These are phyloP conservation scores for Craseonycteris thonglongyai DNA, from an alignment of 2,113 vertebrate genomes.

Conservation along the genomic window DNA sequence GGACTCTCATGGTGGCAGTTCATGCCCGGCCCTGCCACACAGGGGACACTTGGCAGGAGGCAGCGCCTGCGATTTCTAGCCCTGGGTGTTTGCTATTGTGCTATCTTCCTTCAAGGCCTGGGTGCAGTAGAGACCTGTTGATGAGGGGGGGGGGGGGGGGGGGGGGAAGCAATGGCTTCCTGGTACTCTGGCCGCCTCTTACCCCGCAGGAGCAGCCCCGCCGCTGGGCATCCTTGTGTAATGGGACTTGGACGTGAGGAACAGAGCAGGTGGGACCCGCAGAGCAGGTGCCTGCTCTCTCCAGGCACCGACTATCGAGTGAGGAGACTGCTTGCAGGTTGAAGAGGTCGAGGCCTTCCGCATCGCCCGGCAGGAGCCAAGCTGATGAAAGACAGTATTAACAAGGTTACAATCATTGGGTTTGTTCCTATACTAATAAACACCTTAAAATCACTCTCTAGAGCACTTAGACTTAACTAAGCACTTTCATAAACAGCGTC, in stretches of 20 bases:
- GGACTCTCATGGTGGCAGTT: neutral
- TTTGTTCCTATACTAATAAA: neutral
- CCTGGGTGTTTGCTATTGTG: neutral
- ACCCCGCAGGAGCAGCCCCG: neutral
- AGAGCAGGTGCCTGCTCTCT: neutral
- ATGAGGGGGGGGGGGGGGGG: no score
- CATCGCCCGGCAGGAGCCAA: neutral
- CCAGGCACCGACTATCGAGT: neutral
- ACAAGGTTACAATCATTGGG: neutral
- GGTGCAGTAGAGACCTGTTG: neutral
- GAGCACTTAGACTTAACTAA: conserved; percentile 1
- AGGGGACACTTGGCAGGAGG: no score
- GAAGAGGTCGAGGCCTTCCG: neutral
- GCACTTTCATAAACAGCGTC: neutral
- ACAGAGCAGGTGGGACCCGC: neutral
- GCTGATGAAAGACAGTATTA: neutral
- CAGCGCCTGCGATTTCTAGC: rapidly evolving
- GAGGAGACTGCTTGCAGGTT: neutral
- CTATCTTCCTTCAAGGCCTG: neutral
- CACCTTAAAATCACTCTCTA: conserved; percentile 18
- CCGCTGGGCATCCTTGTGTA: neutral
- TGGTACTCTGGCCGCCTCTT: neutral
- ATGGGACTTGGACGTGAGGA: rapidly evolving
- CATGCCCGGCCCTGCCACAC: neutral
- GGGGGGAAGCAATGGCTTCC: neutral